Evolutionary conservation across 2,113 vertebrate genomes (phyloP), one percentile per base, ranked within the genome.

Genomic region (Mesitornis unicolor): DNA sequence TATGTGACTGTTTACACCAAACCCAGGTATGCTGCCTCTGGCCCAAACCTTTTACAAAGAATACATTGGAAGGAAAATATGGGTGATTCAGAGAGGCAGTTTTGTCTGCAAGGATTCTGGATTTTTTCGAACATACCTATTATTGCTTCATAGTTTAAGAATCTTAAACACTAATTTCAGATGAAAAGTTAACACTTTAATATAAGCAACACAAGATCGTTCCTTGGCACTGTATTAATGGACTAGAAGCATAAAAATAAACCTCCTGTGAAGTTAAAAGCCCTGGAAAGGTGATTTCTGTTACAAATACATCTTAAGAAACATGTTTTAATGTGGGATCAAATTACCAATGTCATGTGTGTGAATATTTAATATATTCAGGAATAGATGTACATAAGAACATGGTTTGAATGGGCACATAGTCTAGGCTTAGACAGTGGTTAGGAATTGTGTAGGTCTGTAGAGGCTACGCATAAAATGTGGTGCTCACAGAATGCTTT

Each of bases 191-290:
- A 84, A 43, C 59, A 70, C 90, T 92, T 86, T 90, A 78, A 84
- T 43, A 43, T 84, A 89, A 86, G 69, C 64, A 74, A 57, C 26
- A 35, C 12, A 75, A 73, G 33, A 50, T 60, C 71, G 51, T 54
- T 90, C 21, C 81, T 89, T 95, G 76, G 45, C 80, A n/a, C 42
- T 74, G 3, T 76, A 19, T 69, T 86, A 70, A 59, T 64, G 33
- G 54, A 54, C 26, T 89, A 45, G 13, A 70, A 87, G 25, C 59
- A 81, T 38, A 88, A 93, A 95, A 92, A 65, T 64, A 90, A 95
- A 86, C 45, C 17, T 90, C 9, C 36, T 63, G 20, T 93, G 42
- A 77, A 74, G 35, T 69, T 77, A 75, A 89, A 92, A 81, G 42
- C 35, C 28, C 43, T 79, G n/a, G 26, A 68, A 95, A 75, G 61